Evolutionary conservation across 2,888 invertebrate species (phyloP).

Genomic region (Aphodius sticticus): DNA sequence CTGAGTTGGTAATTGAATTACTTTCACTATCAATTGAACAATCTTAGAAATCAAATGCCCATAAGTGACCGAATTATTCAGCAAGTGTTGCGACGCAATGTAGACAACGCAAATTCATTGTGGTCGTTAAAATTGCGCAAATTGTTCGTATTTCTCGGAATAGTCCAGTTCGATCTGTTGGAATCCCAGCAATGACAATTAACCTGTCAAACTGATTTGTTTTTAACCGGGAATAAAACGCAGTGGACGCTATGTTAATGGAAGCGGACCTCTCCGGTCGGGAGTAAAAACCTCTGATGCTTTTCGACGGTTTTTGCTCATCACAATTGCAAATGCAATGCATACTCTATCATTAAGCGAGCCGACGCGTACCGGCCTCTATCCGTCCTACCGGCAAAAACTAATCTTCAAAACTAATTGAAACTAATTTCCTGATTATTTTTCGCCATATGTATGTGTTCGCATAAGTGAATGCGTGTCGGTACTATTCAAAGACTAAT

Average conservation of each 20-base stretch:
- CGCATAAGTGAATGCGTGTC: conserved; percentile 13
- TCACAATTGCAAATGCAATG: conserved; percentile 24
- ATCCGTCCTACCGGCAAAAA: conserved; percentile 15
- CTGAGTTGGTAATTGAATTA: no score
- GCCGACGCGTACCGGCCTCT: conserved; percentile 15
- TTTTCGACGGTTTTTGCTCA: conserved; percentile 18
- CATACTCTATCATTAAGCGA: conserved; percentile 26
- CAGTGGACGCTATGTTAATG: conserved; percentile 19
- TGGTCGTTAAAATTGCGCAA: conserved; percentile 20
- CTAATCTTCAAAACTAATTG: conserved; percentile 22
- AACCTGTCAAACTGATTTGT: conserved; percentile 26
- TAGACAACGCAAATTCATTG: conserved; percentile 14
- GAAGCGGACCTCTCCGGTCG: conserved; percentile 5
- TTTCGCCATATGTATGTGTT: background rate
- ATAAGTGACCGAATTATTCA: background rate
- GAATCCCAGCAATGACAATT: conserved; percentile 21
- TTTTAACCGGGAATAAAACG: conserved; percentile 21
- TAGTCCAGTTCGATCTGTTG: conserved; percentile 13
- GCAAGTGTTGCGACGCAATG: conserved; percentile 18
- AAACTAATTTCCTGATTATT: conserved; percentile 24
- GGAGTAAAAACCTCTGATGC: conserved; percentile 13
- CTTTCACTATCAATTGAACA: no score
- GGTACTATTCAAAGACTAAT: background rate
- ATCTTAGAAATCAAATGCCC: background rate
- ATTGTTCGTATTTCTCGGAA: conserved; percentile 21